Evolutionary conservation across 2,888 invertebrate genomes (phyloP), one percentile per base, ranked within the genome.

Genomic region (Watsonalla cultraria): DNA sequence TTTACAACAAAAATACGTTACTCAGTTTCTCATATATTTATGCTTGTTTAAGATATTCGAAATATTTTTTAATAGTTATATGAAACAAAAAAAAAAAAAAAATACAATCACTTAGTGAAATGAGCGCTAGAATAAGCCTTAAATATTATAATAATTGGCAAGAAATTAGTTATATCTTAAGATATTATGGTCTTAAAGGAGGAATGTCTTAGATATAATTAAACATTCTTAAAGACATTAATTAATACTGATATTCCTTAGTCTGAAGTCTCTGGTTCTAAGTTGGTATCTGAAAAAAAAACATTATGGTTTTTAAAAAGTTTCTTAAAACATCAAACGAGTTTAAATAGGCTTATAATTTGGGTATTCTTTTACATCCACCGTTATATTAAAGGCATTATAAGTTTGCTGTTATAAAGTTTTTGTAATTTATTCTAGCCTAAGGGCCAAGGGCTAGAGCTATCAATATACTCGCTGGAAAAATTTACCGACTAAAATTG

Each of bases 261-360:
- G 62, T 84, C 81, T 45, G 72, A 65, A 42, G 70, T 61, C 51
- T 79, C 81, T 58, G 66, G 64, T 55, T 85, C 86, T 45, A 72
- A 63, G 73, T 74, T 84, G 52, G 81, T 67, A 56, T 82, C 87
- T 84, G 87, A 45, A 82, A 85, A 62, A 61, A 64, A 66, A 64
- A 62, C 58, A 24, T 45, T 45, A 47, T 11, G 11, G 45, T 54
- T 50, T 14, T 5, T n/a, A 15, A 49, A 6, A 35, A 48, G 7
- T 14, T 13, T 37, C 0, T 8, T n/a, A 7, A 47, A 7, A 35
- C 11, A 42, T 42, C 9, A 42, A 42, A 42, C 11, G 42, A 11
- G 9, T 8, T 42, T 7, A 11, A 42, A 42, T 42, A 11, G 11
- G 42, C 5, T 42, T 42, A 8, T 42, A 42, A 42, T 42, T 42